These are phyloP conservation scores for Hippocampus guttulatus DNA, from an alignment of 2,113 vertebrate species.

Conservation along the genomic window DNA sequence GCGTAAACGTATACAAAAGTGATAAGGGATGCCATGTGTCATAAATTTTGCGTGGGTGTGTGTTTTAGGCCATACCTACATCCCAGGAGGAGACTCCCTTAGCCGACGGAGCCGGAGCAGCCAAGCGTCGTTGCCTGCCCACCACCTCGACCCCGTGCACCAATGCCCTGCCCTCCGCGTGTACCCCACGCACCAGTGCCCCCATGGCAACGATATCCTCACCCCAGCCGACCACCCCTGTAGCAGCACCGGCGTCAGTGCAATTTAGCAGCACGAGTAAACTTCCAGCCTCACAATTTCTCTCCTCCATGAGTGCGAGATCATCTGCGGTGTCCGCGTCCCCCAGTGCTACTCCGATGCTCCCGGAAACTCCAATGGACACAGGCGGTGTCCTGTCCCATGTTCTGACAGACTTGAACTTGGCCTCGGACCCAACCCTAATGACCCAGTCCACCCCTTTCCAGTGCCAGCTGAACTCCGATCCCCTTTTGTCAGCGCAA, in stretches of 20 bases:
- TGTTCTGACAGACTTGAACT: conserved; percentile 12
- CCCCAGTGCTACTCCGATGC: conserved; percentile 14
- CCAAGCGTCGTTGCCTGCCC: conserved; percentile 83
- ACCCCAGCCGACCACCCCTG: background rate
- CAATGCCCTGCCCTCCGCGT: background rate
- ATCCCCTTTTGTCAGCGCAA: conserved; percentile 35
- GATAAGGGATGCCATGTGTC: background rate
- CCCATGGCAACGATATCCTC: conserved; percentile 12
- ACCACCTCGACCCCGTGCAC: conserved; percentile 8
- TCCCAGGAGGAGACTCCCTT: conserved; percentile 62
- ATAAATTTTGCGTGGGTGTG: background rate
- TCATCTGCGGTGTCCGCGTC: background rate
- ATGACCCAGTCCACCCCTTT: conserved; percentile 61
- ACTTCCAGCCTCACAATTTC: conserved; percentile 34
- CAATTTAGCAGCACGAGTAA: conserved; percentile 41
- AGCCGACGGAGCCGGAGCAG: conserved; percentile 77
- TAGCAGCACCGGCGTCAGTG: conserved; percentile 16
- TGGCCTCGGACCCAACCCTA: conserved; percentile 51
- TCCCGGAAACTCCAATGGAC: conserved; percentile 49
- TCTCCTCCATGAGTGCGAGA: background rate
- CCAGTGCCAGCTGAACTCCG: conserved; percentile 58
- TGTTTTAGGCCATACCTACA: conserved; percentile 74
- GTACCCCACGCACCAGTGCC: conserved; percentile 1
- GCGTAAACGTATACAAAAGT: no score
- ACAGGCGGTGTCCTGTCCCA: conserved; percentile 9